phyloP scores from a whole-genome alignment of 2,888 invertebrate genomes.

The Anticlea derivata region DNA sequence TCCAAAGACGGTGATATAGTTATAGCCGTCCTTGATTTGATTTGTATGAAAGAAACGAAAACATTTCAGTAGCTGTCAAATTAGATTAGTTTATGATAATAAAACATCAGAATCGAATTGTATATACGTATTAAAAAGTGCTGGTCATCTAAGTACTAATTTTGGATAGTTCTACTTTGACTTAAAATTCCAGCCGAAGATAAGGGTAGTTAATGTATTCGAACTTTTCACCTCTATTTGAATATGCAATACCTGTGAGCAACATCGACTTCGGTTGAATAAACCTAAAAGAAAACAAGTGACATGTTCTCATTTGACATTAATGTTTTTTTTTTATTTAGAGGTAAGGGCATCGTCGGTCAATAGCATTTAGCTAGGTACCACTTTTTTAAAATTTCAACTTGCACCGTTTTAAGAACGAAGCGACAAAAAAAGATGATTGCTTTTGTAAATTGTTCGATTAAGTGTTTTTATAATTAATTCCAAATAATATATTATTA shows the following conservation, averaged over 20 bases:
- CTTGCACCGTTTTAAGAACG: background rate
- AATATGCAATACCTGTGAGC: conserved; percentile 51
- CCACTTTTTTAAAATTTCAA: background rate
- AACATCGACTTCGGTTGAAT: conserved; percentile 53
- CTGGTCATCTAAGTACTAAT: too few relatives aligned
- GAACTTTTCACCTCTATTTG: conserved; percentile 56
- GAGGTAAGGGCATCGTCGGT: conserved; percentile 4
- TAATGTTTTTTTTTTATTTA: conserved; percentile 6
- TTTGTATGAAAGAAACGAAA: too few relatives aligned
- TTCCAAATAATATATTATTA: too few relatives aligned
- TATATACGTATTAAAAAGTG: too few relatives aligned
- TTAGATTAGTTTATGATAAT: too few relatives aligned
- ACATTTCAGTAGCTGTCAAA: too few relatives aligned
- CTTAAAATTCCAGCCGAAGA: conserved; percentile 36
- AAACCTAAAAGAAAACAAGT: conserved; percentile 52
- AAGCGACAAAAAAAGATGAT: background rate
- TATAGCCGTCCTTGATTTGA: too few relatives aligned
- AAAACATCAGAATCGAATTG: too few relatives aligned
- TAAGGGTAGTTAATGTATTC: conserved; percentile 45
- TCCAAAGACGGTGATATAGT: too few relatives aligned
- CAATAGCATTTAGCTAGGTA: too few relatives aligned
- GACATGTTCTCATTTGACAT: conserved; percentile 23
- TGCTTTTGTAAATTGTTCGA: too few relatives aligned
- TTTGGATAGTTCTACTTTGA: conserved; percentile 16
- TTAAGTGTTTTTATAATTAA: too few relatives aligned